A percentile compares a stretch with the other conserved stretches of the same genome.
Conservation (phyloP, 2,113 vertebrate species). For the Pygoscelis antarcticus region DNA sequence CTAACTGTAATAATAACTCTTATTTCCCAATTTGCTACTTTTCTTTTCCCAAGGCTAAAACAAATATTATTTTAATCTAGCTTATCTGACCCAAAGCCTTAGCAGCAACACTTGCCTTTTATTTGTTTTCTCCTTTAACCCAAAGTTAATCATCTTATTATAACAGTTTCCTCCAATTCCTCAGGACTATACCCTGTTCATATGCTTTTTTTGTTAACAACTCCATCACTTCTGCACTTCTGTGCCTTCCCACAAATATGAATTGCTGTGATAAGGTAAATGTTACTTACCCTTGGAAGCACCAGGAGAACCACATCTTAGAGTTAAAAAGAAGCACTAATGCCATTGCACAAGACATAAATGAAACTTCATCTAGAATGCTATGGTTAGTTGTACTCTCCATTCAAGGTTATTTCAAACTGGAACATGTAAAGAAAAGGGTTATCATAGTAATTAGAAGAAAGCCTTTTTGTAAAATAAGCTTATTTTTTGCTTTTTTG, state of each 20-base stretch:
- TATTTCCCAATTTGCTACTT: slow-evolving; percentile 12
- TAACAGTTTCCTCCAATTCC: background rate
- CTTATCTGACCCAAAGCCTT: background rate
- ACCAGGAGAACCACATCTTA: background rate
- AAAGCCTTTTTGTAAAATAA: background rate
- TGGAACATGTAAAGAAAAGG: background rate
- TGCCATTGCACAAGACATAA: background rate
- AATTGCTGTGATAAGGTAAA: background rate
- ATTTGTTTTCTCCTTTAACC: background rate
- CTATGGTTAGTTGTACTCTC: background rate
- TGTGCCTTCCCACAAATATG: background rate
- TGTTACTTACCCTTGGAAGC: background rate
- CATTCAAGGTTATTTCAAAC: background rate
- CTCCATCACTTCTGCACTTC: background rate
- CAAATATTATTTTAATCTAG: background rate
- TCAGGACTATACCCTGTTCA: background rate
- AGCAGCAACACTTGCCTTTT: background rate
- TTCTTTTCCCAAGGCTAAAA: background rate
- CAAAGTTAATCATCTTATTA: background rate
- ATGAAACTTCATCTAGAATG: background rate
- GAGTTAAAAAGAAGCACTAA: background rate
- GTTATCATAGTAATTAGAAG: background rate
- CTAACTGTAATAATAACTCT: background rate
- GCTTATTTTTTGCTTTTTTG: background rate
- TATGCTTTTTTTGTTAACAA: background rate